These are phyloP conservation scores for Melanotaenia maccullochi DNA, from an alignment of 2,797 vertebrate genomes.

Conservation along the genomic window DNA sequence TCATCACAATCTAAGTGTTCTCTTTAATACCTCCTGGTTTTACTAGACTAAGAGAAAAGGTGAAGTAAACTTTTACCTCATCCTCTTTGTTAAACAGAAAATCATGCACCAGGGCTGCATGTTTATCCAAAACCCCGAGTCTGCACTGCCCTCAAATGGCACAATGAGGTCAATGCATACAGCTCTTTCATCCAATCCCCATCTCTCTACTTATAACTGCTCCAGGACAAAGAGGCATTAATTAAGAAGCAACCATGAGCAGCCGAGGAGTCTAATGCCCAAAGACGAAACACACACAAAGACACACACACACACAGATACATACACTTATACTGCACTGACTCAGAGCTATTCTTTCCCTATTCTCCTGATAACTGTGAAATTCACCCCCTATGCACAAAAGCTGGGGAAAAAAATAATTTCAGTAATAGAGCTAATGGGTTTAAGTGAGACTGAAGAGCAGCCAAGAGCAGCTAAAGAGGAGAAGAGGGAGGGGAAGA, in stretches of 20 bases:
- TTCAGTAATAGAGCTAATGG: constrained; percentile 90
- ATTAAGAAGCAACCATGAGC: constrained; percentile 87
- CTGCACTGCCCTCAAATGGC: constrained; percentile 93
- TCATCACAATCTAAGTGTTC: not conserved
- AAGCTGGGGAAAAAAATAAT: constrained; percentile 86
- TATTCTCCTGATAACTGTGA: constrained; percentile 88
- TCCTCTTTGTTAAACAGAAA: constrained; percentile 54
- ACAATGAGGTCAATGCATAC: constrained; percentile 75
- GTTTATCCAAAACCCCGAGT: constrained; percentile 81
- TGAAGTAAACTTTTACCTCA: constrained; percentile 54
- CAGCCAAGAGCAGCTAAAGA: constrained; percentile 83
- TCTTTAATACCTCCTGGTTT: not conserved
- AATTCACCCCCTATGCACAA: constrained; percentile 88
- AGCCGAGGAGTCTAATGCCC: constrained; percentile 75
- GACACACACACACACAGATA: constrained; percentile 40
- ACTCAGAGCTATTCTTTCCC: constrained; percentile 80
- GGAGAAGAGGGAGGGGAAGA: constrained; percentile 57
- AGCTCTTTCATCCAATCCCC: constrained; percentile 47
- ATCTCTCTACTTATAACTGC: constrained; percentile 63
- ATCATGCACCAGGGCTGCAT: constrained; percentile 16
- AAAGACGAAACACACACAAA: constrained; percentile 44
- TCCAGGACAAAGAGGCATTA: constrained; percentile 81
- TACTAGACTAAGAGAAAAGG: constrained; percentile 25
- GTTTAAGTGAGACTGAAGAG: constrained; percentile 88
- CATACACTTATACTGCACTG: constrained; percentile 54